Conservation (phyloP, 1,140 invertebrate genomes). For the Gryllus bimaculatus region DNA sequence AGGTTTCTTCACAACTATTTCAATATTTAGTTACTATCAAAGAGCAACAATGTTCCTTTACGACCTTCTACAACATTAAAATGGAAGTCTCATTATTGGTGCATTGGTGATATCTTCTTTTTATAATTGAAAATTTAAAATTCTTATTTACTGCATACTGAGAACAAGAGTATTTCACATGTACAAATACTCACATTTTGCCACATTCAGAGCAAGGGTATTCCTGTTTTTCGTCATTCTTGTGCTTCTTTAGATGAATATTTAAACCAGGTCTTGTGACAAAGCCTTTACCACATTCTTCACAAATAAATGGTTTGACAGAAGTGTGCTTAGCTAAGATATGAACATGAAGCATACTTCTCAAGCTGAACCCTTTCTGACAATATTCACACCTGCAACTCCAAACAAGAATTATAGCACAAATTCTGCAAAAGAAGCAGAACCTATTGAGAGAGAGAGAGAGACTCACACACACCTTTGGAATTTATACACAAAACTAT, state of each 20-base stretch:
- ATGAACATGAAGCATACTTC: conserved; percentile 20
- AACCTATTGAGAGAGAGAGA: too few relatives aligned
- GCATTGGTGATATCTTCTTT: background rate
- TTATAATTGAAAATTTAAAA: too few relatives aligned
- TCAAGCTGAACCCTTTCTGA: conserved; percentile 18
- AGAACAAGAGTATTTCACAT: too few relatives aligned
- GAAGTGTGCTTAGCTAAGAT: conserved; percentile 18
- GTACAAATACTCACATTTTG: conserved; percentile 36
- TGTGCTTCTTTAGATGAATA: conserved; percentile 33
- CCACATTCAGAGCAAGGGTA: conserved; percentile 41
- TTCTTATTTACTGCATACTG: too few relatives aligned
- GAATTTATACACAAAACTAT: too few relatives aligned
- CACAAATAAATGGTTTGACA: conserved; percentile 32
- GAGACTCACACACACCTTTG: too few relatives aligned
- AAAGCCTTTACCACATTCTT: conserved; percentile 33
- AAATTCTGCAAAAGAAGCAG: too few relatives aligned
- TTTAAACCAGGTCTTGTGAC: conserved; percentile 32
- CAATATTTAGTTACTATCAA: too few relatives aligned
- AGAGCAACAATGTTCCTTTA: too few relatives aligned
- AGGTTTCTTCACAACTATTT: too few relatives aligned
- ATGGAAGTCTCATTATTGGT: too few relatives aligned
- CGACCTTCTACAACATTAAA: too few relatives aligned
- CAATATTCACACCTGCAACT: conserved; percentile 18
- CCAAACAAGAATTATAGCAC: background rate
- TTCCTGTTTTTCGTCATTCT: conserved; percentile 32